A percentile compares a stretch with the other conserved stretches of the same genome.
Conservation (phyloP, 2,888 invertebrate species). For the Ametastegia equiseti region DNA sequence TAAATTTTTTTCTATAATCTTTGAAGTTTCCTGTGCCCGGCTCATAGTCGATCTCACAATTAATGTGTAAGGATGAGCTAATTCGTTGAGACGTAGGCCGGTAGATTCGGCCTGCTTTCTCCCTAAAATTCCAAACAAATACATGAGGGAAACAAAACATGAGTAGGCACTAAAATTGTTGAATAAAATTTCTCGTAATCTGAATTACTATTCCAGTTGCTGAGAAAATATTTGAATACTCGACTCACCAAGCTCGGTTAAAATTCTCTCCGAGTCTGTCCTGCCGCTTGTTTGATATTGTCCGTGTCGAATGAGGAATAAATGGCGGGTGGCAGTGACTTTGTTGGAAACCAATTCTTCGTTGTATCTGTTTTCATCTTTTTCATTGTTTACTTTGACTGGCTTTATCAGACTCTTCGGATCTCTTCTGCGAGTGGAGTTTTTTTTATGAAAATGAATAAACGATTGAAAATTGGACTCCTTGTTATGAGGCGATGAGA, state of each 20-base stretch:
- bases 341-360: conserved; percentile 82
- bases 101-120: conserved; percentile 91
- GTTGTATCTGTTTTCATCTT: conserved; percentile 83
- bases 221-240: too few relatives aligned
- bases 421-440: conserved; percentile 79
- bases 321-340: conserved; percentile 84
- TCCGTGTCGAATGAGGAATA: conserved; percentile 95
- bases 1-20: conserved; percentile 87
- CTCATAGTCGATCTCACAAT: conserved; percentile 95
- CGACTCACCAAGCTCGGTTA: conserved; percentile 87
- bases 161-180: too few relatives aligned
- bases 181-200: too few relatives aligned
- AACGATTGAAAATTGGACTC: not conserved
- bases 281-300: conserved; percentile 90
- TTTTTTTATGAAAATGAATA: conserved; percentile 20
- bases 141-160: too few relatives aligned
- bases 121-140: conserved; percentile 80
- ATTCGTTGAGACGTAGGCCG: conserved; percentile 87
- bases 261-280: conserved; percentile 84
- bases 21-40: conserved; percentile 94
- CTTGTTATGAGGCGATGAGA: not conserved
- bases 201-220: too few relatives aligned
- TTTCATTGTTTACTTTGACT: conserved; percentile 74
- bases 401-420: conserved; percentile 86
- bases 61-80: conserved; percentile 88